Evolutionary conservation across 2,113 vertebrate genomes (phyloP), one percentile per base, ranked within the genome.

Genomic region (Labeo rohita): DNA sequence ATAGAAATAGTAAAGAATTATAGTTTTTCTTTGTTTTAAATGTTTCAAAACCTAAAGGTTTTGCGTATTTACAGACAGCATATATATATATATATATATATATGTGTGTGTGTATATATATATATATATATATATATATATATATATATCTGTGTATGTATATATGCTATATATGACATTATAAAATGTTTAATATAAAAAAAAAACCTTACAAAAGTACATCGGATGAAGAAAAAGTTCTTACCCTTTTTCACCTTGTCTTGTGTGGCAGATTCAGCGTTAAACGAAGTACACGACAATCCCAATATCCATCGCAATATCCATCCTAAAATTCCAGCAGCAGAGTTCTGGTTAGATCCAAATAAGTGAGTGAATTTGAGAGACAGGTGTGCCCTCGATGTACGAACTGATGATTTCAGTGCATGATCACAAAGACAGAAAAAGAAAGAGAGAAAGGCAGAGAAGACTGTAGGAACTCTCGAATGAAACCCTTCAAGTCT

Each of bases 311-410:
- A 59, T 73, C 15, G 0, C 23, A 80, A 61, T 43, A 84, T n/a
- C 36, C 54, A 84, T 59, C 34, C 12, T 34, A 84, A 73, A 73
- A 73, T 73, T 73, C 66, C 50, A n/a, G 66, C 66, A 15, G 34
- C 49, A 56, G 82, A 73, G 21, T 84, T 73, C 68, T 72, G 68
- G 34, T 73, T 73, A 84, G 10, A 84, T 84, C 82, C 82, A 84
- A 65, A 83, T 15, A 16, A 83, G 81, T 72, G 66, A 83, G 50
- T n/a, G 65, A 23, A 59, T 73, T 72, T 45, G 63, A 72, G 49
- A 72, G 84, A 65, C 80, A 88, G 80, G 84, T 88, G 87, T 68
- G 47, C 63, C 65, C n/a, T 76, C 80, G 23, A 80, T 70, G 13
- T 86, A 72, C 8, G 15, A 80, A 43, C 45, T 63, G 59, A 80